Base-by-base conservation (phyloP, 2,888 invertebrate genomes). In the Drosophila subsilvestris region DNA sequence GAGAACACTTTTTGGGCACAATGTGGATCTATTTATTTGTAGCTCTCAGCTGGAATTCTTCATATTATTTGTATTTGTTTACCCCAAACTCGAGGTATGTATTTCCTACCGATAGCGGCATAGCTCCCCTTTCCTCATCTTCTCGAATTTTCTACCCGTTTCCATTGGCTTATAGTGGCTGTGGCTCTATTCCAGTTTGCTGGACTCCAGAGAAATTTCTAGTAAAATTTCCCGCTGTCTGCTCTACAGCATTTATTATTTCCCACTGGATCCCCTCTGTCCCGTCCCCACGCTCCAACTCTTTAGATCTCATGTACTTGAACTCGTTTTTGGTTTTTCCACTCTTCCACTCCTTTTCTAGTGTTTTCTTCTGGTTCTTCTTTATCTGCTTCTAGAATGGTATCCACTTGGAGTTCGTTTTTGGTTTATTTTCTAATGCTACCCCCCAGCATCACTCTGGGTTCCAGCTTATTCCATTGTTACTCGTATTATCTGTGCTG, bases 401-500 rank as follows among this genome's bases (percentile, higher is more conserved):
- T 44, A 56, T 14, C 66, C 43, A 67, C 56, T 66, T 56, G 56
- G 37, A 1, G 56, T 50, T 66, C 49, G 32, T 66, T 55, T 61
- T 54, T n/a, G 43, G 55, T 65, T 37, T 37, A 25, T 66, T 65
- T 66, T 55, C 66, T 55, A 66, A 54, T 65, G 53, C 32, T 10
- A 14, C 27, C 50, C 51, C 29, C 18, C 17, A 1, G 4, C 20
- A 0, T 12, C 9, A 2, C 5, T n/a, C 8, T 7, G 37, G 14
- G 6, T 27, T 29, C 29, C 51, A 42, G 53, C 32, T 54, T 67
- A 51, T 45, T 53, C 49, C 9, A 59, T 58, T 61, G 55, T 63
- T 57, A 63, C 70, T 69, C 65, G 75, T 73, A 85, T 87, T 83
- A 82, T 82, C 80, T 76, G 7, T n/a, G 74, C 62, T 63, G 63